Conservation (phyloP, 2,113 vertebrate species). For the Cyprinus carpio region DNA sequence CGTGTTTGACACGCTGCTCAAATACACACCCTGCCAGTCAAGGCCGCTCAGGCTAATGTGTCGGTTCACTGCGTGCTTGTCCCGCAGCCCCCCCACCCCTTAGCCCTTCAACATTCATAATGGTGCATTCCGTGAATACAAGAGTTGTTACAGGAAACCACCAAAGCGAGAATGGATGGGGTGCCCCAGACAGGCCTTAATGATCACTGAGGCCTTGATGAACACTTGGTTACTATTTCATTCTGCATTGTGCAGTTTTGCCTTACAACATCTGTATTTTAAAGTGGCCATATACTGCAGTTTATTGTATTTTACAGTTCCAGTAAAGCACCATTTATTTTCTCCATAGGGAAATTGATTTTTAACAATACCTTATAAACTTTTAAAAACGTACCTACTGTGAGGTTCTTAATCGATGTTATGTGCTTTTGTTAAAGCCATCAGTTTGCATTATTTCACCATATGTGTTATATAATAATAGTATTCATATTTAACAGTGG, state of each 20-base stretch:
- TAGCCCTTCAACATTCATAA: constrained; percentile 22
- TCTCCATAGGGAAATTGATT: too few species aligned
- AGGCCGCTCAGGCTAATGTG: constrained; percentile 29
- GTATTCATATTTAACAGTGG: too few species aligned
- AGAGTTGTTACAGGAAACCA: constrained; percentile 25
- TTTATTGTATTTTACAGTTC: neutral
- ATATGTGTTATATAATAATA: too few species aligned
- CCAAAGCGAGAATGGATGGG: neutral
- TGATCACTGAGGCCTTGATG: constrained; percentile 13
- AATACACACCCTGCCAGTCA: constrained; percentile 46
- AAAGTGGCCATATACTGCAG: neutral
- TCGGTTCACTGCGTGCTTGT: constrained; percentile 34
- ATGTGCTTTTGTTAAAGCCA: too few species aligned
- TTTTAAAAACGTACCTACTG: too few species aligned
- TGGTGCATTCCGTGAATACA: constrained; percentile 34
- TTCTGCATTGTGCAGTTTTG: too few species aligned
- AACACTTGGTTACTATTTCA: constrained; percentile 1
- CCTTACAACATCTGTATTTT: neutral
- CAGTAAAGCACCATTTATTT: neutral
- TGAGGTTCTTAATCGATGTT: too few species aligned
- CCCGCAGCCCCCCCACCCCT: neutral
- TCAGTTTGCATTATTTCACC: too few species aligned
- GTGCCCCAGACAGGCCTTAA: neutral
- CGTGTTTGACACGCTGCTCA: constrained; percentile 33
- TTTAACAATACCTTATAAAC: too few species aligned